Evolutionary conservation across 2,113 vertebrate species (phyloP), one percentile per base, ranked within the genome.

Genomic region (Albula goreensis): DNA sequence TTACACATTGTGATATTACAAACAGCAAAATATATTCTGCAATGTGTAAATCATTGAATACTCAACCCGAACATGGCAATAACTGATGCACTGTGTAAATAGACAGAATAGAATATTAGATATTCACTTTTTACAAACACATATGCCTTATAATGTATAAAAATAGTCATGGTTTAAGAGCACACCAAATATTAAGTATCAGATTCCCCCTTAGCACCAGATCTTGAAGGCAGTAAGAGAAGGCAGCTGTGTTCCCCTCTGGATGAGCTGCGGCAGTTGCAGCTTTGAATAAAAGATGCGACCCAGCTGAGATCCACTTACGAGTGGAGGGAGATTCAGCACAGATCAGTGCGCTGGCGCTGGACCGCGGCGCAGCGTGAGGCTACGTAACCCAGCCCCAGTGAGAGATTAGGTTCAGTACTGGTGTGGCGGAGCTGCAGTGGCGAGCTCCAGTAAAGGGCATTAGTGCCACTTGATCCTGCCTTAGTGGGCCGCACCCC

Each of bases 381-480:
- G 84, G 56, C 12, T 50, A 50, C 48, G 52, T 80, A 60, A 85
- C 74, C 50, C 63, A n/a, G 48, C 77, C 78, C 22, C 77, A 6
- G 3, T 78, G 78, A 60, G 83, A 83, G 15, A 88, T 90, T 84
- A 79, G 83, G 86, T 90, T 90, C 78, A n/a, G 41, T 3, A 2
- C 31, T 87, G 66, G 80, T 50, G 79, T n/a, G 7, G 60, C 56
- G 15, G 82, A 49, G 4, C 66, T 89, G 86, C 86, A 82, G 80
- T 15, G 10, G 53, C 85, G 9, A 77, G 74, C 88, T 87, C 89
- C 87, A 85, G 85, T 90, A 41, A 82, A 84, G 82, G 86, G 89
- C 79, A 88, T 81, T 86, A 91, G 83, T 2, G 87, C 88, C 89
- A 92, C 89, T 91, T 85, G 92, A 94, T 93, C 90, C 86, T 83